Percentiles rank a stretch among this genome's conserved stretches.
Evolutionary conservation across 2,113 vertebrate species (phyloP).

Genomic region (Cinclus mexicanus): DNA sequence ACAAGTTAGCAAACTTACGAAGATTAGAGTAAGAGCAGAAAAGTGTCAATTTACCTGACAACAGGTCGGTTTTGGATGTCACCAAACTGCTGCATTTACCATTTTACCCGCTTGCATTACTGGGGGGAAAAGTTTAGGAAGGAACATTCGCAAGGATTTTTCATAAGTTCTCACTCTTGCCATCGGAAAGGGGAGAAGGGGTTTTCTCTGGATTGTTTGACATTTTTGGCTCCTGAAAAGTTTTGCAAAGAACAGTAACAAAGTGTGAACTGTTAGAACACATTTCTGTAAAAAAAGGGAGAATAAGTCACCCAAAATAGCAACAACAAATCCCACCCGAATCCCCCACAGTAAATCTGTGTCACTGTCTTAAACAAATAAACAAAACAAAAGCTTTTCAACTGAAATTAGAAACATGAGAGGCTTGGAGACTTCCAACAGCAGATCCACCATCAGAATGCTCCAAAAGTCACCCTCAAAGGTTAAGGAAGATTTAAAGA

Average conservation of each 20-base stretch:
- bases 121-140: conserved; percentile 82
- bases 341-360: not conserved
- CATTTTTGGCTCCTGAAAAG: conserved; percentile 84
- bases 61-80: conserved; percentile 72
- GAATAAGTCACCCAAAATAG: conserved; percentile 57
- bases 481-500: conserved; percentile 54
- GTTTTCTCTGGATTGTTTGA: conserved; percentile 82
- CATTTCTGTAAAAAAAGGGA: conserved; percentile 63
- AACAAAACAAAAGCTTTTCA: conserved; percentile 70
- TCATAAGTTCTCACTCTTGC: conserved; percentile 77
- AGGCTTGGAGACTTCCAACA: conserved; percentile 68
- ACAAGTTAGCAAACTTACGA: conserved; percentile 2
- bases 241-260: conserved; percentile 85
- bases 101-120: conserved; percentile 76
- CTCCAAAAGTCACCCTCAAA: conserved; percentile 68
- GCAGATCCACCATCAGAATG: conserved; percentile 65
- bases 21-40: conserved; percentile 50
- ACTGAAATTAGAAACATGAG: conserved; percentile 64
- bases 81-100: conserved; percentile 77
- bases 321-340: conserved; percentile 62
- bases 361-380: conserved; percentile 53
- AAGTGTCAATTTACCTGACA: conserved; percentile 79
- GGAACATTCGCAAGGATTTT: conserved; percentile 79
- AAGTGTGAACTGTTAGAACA: conserved; percentile 80
- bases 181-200: conserved; percentile 82